Conservation (phyloP, 2,888 invertebrate species). For the Limulus polyphemus region DNA sequence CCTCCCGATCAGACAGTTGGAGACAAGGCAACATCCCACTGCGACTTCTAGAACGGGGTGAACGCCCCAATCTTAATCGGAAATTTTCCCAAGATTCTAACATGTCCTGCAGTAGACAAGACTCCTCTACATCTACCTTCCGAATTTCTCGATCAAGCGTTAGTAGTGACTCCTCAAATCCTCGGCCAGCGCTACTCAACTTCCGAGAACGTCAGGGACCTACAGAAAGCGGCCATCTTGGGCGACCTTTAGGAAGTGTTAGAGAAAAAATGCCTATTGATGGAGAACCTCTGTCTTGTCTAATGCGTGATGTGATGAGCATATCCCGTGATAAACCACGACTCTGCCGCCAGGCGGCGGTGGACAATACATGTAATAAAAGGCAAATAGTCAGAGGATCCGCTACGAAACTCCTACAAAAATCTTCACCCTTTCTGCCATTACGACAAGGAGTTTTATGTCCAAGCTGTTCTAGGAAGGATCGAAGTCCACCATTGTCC, state of each 20-base stretch:
- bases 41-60: conserved; percentile 52
- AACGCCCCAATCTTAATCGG: conserved; percentile 57
- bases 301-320: conserved; percentile 26
- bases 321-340: conserved; percentile 50
- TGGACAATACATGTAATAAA: conserved; percentile 44
- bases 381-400: not conserved
- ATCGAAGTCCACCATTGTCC: conserved; percentile 13
- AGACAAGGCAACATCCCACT: conserved; percentile 50
- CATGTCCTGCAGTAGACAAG: conserved; percentile 75
- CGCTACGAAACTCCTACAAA: not conserved
- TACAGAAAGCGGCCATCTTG: conserved; percentile 7
- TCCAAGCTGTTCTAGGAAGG: conserved; percentile 23
- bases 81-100: conserved; percentile 88
- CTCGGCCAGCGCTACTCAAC: conserved; percentile 10
- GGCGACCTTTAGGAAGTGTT: not conserved
- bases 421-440: conserved; percentile 7
- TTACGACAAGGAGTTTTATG: conserved; percentile 17
- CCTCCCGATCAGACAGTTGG: conserved; percentile 77
- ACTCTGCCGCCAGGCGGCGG: conserved; percentile 63
- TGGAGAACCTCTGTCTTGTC: conserved; percentile 12
- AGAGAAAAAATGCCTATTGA: not conserved
- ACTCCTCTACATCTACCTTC: conserved; percentile 84
- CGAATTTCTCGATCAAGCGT: conserved; percentile 72
- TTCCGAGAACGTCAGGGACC: conserved; percentile 25
- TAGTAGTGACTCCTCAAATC: conserved; percentile 43